phyloP scores from a whole-genome alignment of 37 sponge, comb jelly and placozoan genomes.

The Mnemiopsis leidyi region DNA sequence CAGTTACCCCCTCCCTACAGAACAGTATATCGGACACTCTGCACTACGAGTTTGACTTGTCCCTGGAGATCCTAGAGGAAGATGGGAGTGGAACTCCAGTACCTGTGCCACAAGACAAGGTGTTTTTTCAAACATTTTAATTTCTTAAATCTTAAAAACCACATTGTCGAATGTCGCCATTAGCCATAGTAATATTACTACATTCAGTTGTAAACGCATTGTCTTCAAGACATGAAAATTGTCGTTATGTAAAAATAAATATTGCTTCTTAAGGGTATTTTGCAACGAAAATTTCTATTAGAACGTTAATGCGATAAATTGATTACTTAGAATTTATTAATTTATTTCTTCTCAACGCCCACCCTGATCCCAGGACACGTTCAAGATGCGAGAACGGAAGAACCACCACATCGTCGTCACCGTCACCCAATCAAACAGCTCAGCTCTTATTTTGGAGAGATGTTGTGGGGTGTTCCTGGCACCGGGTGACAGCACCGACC shows the following conservation, averaged over 20 bases:
- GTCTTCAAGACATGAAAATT: no score
- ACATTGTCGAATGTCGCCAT: no score
- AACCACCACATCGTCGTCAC: not conserved
- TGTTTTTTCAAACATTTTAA: no score
- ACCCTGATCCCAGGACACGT: not conserved
- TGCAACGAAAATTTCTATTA: no score
- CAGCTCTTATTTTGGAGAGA: constrained; percentile 38
- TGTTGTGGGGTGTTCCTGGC: constrained; percentile 54
- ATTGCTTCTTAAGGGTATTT: no score
- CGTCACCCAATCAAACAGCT: constrained; percentile 8
- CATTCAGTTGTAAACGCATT: no score
- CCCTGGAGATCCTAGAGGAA: constrained; percentile 42
- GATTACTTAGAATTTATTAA: no score
- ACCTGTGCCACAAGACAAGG: constrained; percentile 24
- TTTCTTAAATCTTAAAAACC: no score
- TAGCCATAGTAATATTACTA: no score
- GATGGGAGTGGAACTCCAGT: not conserved
- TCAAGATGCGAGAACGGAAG: not conserved
- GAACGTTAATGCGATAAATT: no score
- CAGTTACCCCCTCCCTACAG: not conserved
- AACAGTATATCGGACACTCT: constrained; percentile 28
- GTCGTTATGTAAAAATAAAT: no score
- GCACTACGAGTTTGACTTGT: constrained; percentile 42
- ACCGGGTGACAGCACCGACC: constrained; percentile 6
- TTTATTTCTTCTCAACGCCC: no score